These are phyloP conservation scores for Takifugu rubripes DNA, from an alignment of 2,797 vertebrate species.

Conservation along the genomic window DNA sequence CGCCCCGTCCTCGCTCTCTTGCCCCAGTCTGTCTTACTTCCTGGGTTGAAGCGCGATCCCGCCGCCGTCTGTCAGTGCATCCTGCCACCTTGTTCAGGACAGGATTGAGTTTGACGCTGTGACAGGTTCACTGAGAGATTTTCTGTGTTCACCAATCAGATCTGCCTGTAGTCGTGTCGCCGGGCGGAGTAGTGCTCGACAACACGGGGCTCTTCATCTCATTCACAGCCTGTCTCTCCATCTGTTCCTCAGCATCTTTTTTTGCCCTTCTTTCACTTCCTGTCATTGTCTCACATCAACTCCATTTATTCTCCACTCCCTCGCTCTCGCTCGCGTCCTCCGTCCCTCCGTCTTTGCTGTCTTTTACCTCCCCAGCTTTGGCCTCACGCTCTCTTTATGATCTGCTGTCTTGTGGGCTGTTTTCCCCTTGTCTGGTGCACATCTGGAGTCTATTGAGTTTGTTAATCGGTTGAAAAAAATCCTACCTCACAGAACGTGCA, in stretches of 20 bases:
- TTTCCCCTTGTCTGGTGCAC: conserved; percentile 6
- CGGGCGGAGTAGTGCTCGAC: conserved; percentile 41
- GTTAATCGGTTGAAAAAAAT: no score
- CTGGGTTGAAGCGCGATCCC: conserved; percentile 61
- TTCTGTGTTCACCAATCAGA: conserved; percentile 73
- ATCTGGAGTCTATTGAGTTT: conserved; percentile 16
- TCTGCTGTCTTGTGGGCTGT: background rate
- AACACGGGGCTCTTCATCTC: conserved; percentile 56
- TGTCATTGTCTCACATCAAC: conserved; percentile 42
- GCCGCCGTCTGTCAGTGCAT: conserved; percentile 64
- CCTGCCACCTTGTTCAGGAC: conserved; percentile 50
- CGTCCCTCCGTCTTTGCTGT: conserved; percentile 28
- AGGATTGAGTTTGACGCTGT: conserved; percentile 63
- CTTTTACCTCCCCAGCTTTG: conserved; percentile 24
- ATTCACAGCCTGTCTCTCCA: conserved; percentile 51
- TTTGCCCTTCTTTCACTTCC: conserved; percentile 35
- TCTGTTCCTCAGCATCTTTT: conserved; percentile 28
- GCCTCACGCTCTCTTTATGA: conserved; percentile 29
- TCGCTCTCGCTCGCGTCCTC: conserved; percentile 14
- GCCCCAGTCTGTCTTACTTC: conserved; percentile 37
- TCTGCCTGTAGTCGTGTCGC: conserved; percentile 59
- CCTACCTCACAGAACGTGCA: no score
- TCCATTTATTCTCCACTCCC: conserved; percentile 25
- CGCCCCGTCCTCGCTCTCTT: conserved; percentile 19
- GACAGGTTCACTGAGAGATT: conserved; percentile 54